Percentiles rank a stretch among this genome's conserved stretches.
Evolutionary conservation across 2,797 vertebrate species (phyloP).

Genomic region (Phalanger gymnotis): DNA sequence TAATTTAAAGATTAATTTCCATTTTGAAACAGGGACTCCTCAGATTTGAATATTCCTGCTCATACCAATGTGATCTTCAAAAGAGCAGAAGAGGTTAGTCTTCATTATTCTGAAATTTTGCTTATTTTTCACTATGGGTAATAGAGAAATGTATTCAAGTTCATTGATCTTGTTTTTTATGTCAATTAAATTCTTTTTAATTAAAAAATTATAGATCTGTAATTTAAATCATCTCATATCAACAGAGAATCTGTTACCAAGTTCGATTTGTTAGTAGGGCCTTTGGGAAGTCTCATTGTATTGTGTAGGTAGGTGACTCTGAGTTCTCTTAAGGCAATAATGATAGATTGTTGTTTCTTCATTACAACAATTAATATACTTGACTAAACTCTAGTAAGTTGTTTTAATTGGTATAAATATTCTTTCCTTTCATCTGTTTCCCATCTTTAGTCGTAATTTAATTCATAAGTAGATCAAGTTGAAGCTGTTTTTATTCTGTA

Average conservation of each 20-base stretch:
- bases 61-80: constrained; percentile 90
- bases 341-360: background rate
- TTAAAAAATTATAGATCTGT: background rate
- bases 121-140: background rate
- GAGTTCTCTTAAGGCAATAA: background rate
- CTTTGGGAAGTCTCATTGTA: background rate
- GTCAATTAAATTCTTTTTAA: background rate
- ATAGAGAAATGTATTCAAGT: background rate
- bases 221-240: background rate
- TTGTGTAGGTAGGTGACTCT: background rate
- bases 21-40: constrained; percentile 85
- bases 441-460: background rate
- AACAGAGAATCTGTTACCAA: background rate
- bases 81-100: constrained; percentile 89
- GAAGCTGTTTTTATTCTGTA: background rate
- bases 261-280: background rate
- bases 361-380: background rate
- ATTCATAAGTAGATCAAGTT: background rate
- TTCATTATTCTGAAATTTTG: background rate
- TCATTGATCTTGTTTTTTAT: background rate
- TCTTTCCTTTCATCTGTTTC: background rate
- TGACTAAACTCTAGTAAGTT: no score
- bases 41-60: constrained; percentile 84
- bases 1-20: constrained; percentile 63
- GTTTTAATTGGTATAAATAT: background rate